Evolutionary conservation across 1,140 invertebrate species (phyloP).

Genomic region (Tetragonula clypearis): DNA sequence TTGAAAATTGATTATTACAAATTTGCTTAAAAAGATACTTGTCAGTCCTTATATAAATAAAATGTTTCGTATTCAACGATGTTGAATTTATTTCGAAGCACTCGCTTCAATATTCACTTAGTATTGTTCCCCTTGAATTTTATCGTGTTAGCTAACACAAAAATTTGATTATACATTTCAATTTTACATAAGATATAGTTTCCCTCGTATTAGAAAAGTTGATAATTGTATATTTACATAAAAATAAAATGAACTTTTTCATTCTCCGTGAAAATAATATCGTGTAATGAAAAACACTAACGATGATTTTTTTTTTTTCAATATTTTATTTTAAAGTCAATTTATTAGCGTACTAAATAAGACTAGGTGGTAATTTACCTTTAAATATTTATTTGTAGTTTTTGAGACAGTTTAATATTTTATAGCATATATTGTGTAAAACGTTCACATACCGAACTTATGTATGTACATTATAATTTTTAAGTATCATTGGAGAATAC

Average conservation of each 20-base stretch:
- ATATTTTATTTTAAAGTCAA: slow-evolving; percentile 4
- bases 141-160: not conserved
- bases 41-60: slow-evolving; percentile 44
- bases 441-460: slow-evolving; percentile 8
- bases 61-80: slow-evolving; percentile 32
- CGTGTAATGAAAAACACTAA: not conserved
- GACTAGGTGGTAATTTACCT: slow-evolving; percentile 25
- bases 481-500: slow-evolving; percentile 44
- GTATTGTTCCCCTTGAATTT: not conserved
- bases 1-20: slow-evolving; percentile 23
- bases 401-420: slow-evolving; percentile 37
- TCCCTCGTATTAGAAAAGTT: not conserved
- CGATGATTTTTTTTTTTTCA: not conserved
- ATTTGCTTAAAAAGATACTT: slow-evolving; percentile 10
- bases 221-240: not conserved
- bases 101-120: not conserved
- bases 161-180: not conserved
- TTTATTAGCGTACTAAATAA: slow-evolving; percentile 13
- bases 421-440: slow-evolving; percentile 43
- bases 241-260: slow-evolving; percentile 6
- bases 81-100: slow-evolving; percentile 16
- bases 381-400: slow-evolving; percentile 44
- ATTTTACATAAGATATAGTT: not conserved
- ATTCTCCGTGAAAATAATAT: slow-evolving; percentile 1
- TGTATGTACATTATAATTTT: slow-evolving; percentile 34